Evolutionary conservation across 2,888 invertebrate genomes (phyloP), one percentile per base, ranked within the genome.

Genomic region (Volucella zonaria): DNA sequence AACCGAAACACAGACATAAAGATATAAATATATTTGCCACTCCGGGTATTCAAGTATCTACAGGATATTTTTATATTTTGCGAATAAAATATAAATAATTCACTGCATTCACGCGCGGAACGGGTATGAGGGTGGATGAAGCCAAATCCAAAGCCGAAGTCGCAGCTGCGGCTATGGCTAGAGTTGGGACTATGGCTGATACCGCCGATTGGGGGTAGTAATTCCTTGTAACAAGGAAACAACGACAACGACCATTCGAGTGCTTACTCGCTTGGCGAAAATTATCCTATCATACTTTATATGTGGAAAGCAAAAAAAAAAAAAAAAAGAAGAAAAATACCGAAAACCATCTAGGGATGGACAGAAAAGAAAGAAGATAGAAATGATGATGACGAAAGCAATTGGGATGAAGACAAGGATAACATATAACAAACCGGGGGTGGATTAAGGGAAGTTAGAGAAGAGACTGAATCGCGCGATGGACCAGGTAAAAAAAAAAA

Each of bases 301-400:
- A 31, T 31, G 31, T 31, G 31, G 31, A 31, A 31, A 31, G 51
- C 42, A 0, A 49, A 38, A 31, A 31, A 64, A 49, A 38, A 31
- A 31, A 64, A 14, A 61, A 9, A 61, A 9, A 23, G 18, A 2
- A 47, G 9, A 40, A 71, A 56, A 70, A 61, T 66, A 45, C 15
- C 10, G 52, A 68, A 54, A 66, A 14, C 42, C 45, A 79, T 64
- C 66, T 59, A 40, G 73, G 82, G 68, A 79, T 70, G 78, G 74
- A 79, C 75, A 71, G 58, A 82, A 51, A 62, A 52, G 18, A 59
- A 71, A 42, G 43, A 64, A 62, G 8, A 71, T 43, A 73, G 79
- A 79, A 71, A 80, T 83, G 61, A 54, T 80, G 83, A 80, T 85
- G 83, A 85, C 83, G 83, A 85, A 80, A 85, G 76, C 80, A 38